phyloP scores from a whole-genome alignment of 2,888 invertebrate genomes.

The Mycalesis mineus region DNA sequence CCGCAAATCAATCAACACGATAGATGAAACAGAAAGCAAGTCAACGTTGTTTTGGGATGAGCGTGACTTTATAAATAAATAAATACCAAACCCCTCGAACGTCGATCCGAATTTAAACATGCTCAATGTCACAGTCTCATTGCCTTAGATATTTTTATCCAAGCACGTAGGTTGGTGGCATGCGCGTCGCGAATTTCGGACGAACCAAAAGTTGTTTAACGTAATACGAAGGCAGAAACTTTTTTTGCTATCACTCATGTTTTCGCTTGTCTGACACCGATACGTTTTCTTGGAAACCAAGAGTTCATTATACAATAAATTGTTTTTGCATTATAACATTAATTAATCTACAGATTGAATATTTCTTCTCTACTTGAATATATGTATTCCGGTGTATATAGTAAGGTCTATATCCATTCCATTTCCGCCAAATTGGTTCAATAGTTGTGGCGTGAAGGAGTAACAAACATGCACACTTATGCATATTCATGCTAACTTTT shows the following conservation, averaged over 20 bases:
- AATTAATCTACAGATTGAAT: too few species aligned
- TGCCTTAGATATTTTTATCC: slow-evolving; percentile 48
- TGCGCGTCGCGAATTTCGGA: slow-evolving; percentile 6
- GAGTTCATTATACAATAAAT: too few species aligned
- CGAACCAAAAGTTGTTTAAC: not conserved
- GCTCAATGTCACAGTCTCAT: slow-evolving; percentile 64
- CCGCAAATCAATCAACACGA: slow-evolving; percentile 4
- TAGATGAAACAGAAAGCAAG: slow-evolving; percentile 18
- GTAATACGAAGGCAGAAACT: not conserved
- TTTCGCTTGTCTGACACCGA: not conserved
- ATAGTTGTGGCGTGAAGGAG: too few species aligned
- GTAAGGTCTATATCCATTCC: too few species aligned
- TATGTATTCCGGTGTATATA: too few species aligned
- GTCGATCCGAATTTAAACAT: slow-evolving; percentile 49
- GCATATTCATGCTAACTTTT: too few species aligned
- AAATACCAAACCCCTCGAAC: slow-evolving; percentile 53
- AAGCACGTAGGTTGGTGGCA: slow-evolving; percentile 9
- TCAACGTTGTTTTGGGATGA: slow-evolving; percentile 37
- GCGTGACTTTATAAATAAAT: slow-evolving; percentile 66
- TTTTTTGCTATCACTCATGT: not conserved
- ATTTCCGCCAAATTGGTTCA: too few species aligned
- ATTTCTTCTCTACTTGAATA: too few species aligned
- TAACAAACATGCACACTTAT: too few species aligned
- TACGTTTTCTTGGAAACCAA: not conserved
- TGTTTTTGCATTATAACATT: too few species aligned